phyloP scores from a whole-genome alignment of 1,140 invertebrate genomes.

The Euwallacea fornicatus region DNA sequence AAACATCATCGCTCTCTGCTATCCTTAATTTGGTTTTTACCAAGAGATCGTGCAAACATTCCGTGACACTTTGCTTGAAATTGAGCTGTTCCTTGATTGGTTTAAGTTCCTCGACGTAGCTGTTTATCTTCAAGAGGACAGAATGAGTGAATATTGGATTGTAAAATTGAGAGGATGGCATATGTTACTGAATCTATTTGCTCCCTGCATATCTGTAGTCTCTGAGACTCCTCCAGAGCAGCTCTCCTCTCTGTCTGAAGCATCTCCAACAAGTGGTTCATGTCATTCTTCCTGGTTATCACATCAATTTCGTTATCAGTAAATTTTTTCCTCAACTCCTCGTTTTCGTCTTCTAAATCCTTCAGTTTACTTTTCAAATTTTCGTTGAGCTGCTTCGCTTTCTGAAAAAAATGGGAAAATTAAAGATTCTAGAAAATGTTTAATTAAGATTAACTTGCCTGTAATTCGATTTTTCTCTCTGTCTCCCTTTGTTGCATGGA shows the following conservation, averaged over 20 bases:
- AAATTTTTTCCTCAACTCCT: slow-evolving; percentile 26
- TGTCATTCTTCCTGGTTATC: slow-evolving; percentile 26
- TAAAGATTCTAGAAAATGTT: background rate
- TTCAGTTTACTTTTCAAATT: slow-evolving; percentile 26
- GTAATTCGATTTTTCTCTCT: slow-evolving; percentile 20
- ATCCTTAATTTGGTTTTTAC: slow-evolving; percentile 33
- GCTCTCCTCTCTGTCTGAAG: slow-evolving; percentile 28
- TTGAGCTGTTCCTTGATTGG: slow-evolving; percentile 33
- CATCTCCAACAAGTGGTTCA: slow-evolving; percentile 28
- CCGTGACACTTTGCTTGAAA: slow-evolving; percentile 31
- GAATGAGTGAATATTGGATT: background rate
- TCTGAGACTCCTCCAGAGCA: slow-evolving; percentile 20
- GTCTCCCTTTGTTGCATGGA: slow-evolving; percentile 11
- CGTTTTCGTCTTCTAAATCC: slow-evolving; percentile 23
- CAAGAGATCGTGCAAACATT: slow-evolving; percentile 34
- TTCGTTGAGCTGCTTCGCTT: slow-evolving; percentile 18
- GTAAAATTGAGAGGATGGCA: background rate
- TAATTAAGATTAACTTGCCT: slow-evolving; percentile 12
- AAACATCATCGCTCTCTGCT: slow-evolving; percentile 31
- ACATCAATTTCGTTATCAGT: slow-evolving; percentile 26
- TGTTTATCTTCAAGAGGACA: slow-evolving; percentile 16
- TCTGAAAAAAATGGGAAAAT: slow-evolving; percentile 12
- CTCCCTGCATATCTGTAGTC: slow-evolving; percentile 32
- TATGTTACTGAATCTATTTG: slow-evolving; percentile 36
- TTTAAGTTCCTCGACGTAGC: slow-evolving; percentile 23